Conservation (phyloP, 2,797 vertebrate genomes). For the Schizopygopsis malacanthus region DNA sequence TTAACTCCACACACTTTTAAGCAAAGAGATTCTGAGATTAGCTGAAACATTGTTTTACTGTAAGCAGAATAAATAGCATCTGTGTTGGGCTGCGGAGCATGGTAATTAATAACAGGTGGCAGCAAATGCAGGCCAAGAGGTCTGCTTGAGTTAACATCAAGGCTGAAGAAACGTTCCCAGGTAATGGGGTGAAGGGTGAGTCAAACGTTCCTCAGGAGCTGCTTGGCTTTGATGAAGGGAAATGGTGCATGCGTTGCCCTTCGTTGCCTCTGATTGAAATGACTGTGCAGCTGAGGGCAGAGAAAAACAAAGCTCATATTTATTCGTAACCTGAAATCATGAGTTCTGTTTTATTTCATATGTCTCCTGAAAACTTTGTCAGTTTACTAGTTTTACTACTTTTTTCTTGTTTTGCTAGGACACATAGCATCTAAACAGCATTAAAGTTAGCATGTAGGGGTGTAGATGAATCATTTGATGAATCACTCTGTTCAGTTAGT, state of each 20-base stretch:
- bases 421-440: background rate
- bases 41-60: background rate
- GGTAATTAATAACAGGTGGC: slow-evolving; percentile 25
- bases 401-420: background rate
- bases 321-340: background rate
- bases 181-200: slow-evolving; percentile 52
- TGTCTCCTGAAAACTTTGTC: background rate
- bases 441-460: background rate
- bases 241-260: slow-evolving; percentile 62
- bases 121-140: background rate
- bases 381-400: background rate
- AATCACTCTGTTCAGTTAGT: background rate
- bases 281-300: slow-evolving; percentile 9
- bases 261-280: slow-evolving; percentile 53
- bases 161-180: slow-evolving; percentile 9
- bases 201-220: slow-evolving; percentile 58
- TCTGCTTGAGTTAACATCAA: slow-evolving; percentile 23
- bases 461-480: background rate
- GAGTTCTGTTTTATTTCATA: background rate
- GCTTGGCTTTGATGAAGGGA: slow-evolving; percentile 61
- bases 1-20: background rate
- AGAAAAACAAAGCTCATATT: slow-evolving; percentile 31
- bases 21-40: background rate
- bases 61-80: background rate
- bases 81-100: background rate